Percentiles rank a stretch among this genome's conserved stretches.
Conservation (phyloP, 1,140 invertebrate species). For the Conopomorpha cramerella region DNA sequence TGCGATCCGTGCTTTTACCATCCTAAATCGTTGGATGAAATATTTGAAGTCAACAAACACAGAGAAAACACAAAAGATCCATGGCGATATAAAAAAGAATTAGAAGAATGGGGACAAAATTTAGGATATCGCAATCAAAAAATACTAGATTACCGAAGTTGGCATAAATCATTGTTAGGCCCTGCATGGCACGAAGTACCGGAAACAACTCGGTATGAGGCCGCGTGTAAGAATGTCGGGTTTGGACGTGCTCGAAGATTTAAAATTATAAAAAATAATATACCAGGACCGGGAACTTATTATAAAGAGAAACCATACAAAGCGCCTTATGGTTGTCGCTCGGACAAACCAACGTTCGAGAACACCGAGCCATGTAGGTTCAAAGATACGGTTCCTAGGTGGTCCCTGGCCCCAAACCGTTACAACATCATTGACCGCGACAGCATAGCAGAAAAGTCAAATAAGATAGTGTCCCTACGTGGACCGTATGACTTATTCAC, state of each 20-base stretch:
- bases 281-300: conserved; percentile 37
- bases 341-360: conserved; percentile 28
- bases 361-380: conserved; percentile 37
- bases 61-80: conserved; percentile 21
- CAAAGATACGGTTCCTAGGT: conserved; percentile 21
- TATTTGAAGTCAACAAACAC: conserved; percentile 21
- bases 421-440: conserved; percentile 35
- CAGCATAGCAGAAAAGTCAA: conserved; percentile 28
- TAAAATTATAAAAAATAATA: conserved; percentile 9
- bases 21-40: conserved; percentile 20
- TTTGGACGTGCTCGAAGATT: conserved; percentile 30
- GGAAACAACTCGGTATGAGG: conserved; percentile 13
- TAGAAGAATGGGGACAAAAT: conserved; percentile 42
- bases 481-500: conserved; percentile 46
- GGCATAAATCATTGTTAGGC: conserved; percentile 23
- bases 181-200: conserved; percentile 35
- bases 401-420: conserved; percentile 35
- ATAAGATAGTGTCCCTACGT: conserved; percentile 28
- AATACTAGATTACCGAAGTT: conserved; percentile 22
- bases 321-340: conserved; percentile 27
- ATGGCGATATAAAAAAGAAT: conserved; percentile 37
- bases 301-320: conserved; percentile 23
- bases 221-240: conserved; percentile 30
- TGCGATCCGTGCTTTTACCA: conserved; percentile 36
- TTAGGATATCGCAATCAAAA: conserved; percentile 44